Evolutionary conservation across 37 sponge, comb jelly and placozoan species (phyloP).

Genomic region (Tethya wilhelma): DNA sequence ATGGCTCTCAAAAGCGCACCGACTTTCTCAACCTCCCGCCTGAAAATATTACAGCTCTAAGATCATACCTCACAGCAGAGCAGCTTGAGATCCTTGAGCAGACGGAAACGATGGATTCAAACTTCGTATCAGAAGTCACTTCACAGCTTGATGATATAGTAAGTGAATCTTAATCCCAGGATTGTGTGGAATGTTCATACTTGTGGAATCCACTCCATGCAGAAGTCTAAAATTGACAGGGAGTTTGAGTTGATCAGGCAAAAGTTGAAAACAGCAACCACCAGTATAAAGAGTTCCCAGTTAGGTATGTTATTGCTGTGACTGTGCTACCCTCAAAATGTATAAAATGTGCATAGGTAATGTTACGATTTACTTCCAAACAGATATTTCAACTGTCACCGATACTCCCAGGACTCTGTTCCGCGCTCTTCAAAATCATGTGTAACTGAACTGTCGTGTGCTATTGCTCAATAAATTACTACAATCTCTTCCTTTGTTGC

Average conservation of each 20-base stretch:
- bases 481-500: no score
- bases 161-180: not conserved
- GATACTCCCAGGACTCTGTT: slow-evolving; percentile 52
- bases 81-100: slow-evolving; percentile 22
- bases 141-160: slow-evolving; percentile 9
- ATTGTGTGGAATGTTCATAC: no score
- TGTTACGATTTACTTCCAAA: not conserved
- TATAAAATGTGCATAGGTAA: not conserved
- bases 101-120: not conserved
- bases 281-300: not conserved
- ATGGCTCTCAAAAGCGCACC: not conserved
- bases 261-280: not conserved
- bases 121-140: not conserved
- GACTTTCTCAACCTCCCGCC: slow-evolving; percentile 7
- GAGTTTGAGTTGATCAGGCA: slow-evolving; percentile 4
- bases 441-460: no score
- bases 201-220: not conserved
- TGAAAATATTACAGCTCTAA: slow-evolving; percentile 17
- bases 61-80: slow-evolving; percentile 36
- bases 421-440: slow-evolving; percentile 18
- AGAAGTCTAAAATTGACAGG: slow-evolving; percentile 6
- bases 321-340: not conserved
- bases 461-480: no score
- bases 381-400: not conserved
- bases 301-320: not conserved